Conservation (phyloP, 2,888 invertebrate genomes). For the Harmothoe impar region DNA sequence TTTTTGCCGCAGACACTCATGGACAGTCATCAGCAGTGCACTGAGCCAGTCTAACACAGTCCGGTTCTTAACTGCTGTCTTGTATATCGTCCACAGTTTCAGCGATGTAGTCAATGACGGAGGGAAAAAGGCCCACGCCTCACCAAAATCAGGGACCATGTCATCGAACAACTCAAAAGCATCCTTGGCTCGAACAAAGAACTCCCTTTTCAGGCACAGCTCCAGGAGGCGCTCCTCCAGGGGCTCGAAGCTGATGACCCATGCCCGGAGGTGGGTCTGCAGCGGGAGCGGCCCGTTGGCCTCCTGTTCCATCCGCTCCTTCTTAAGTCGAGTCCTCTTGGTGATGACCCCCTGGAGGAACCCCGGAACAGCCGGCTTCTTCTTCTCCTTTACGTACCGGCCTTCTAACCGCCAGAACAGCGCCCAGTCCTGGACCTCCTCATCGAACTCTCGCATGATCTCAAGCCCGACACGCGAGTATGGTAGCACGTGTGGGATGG, state of each 20-base stretch:
- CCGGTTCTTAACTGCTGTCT: constrained; percentile 36
- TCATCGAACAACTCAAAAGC: constrained; percentile 42
- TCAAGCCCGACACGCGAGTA: constrained; percentile 46
- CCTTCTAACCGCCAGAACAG: constrained; percentile 46
- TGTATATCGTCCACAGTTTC: constrained; percentile 53
- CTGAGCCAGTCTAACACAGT: constrained; percentile 51
- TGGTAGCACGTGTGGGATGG: constrained; percentile 31
- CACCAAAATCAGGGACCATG: constrained; percentile 13
- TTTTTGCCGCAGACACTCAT: constrained; percentile 23
- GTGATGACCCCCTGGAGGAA: constrained; percentile 47
- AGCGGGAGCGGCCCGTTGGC: constrained; percentile 10
- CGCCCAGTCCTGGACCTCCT: constrained; percentile 38
- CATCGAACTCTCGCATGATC: constrained; percentile 59
- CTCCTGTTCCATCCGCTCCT: background rate
- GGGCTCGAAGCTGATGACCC: constrained; percentile 51
- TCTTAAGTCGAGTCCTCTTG: background rate
- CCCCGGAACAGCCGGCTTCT: background rate
- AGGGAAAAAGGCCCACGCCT: constrained; percentile 15
- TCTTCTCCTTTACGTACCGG: constrained; percentile 25
- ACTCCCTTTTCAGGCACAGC: background rate
- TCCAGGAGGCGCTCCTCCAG: constrained; percentile 26
- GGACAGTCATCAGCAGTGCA: background rate
- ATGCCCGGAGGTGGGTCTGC: constrained; percentile 9
- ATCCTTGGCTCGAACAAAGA: background rate
- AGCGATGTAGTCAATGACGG: constrained; percentile 35